Base-by-base conservation (phyloP, 2,888 invertebrate genomes). In the Hipparchia semele region DNA sequence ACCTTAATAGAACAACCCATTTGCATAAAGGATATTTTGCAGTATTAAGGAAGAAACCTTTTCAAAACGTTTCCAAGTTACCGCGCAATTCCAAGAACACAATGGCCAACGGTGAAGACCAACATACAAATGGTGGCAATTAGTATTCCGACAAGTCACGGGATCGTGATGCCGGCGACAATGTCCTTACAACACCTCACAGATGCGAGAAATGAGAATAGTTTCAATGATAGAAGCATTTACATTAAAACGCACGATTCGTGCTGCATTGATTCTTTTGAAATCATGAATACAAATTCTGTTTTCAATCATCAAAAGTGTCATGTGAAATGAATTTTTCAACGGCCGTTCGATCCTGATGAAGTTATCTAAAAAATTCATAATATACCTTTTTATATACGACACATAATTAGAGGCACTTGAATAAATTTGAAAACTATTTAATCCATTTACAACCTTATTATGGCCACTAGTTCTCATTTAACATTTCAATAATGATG, bases 81-180 rank as follows among this genome's bases (percentile, higher is more conserved):
- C 51, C 60, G 62, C 72, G 73, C 75, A 62, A 61, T 73, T 77
- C 73, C 71, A 12, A 73, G 75, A 75, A 79, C 65, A 75, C 71
- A 74, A 73, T 68, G 62, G 59, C 39, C 39, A 67, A 68, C 64
- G 56, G 70, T 62, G 61, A 64, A 72, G 72, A 72, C 61, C 65
- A 72, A 75, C 72, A 75, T 73, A 77, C 77, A 77, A 76, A 77
- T 78, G 73, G 54, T 64, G 68, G 7, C 73, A 77, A 79, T 81
- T 80, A 78, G 75, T 77, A 81, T 81, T 80, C 81, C 64, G 59
- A 46, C 61, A 60, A 53, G 73, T 71, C 72, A 71, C 76, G 59
- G 64, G 66, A 62, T 78, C 80, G 76, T 79, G 79, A 79, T 77
- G 73, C 71, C 68, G 72, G 72, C 71, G 74, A 79, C 78, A 78